Evolutionary conservation across 2,797 vertebrate species (phyloP).

Genomic region (Periparus ater): DNA sequence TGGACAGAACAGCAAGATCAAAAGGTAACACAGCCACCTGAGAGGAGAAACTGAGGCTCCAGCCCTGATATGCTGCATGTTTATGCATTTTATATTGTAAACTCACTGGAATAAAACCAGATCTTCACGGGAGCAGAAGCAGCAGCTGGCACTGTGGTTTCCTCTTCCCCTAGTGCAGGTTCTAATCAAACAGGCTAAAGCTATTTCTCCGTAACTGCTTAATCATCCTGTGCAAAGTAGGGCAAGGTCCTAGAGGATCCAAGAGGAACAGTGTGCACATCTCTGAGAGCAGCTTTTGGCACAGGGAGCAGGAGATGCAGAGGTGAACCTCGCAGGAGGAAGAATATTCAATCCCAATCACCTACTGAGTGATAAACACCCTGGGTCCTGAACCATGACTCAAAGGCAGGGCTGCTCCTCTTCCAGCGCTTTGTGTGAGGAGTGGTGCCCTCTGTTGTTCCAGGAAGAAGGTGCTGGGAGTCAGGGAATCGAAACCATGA

Average conservation of each 20-base stretch:
- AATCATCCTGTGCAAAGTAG: background rate
- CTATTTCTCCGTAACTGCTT: background rate
- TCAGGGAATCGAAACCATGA: background rate
- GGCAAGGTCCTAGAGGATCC: background rate
- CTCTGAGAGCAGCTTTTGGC: background rate
- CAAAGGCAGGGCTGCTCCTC: background rate
- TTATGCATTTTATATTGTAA: background rate
- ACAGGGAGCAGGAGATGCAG: background rate
- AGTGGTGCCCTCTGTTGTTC: constrained; percentile 32
- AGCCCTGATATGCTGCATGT: background rate
- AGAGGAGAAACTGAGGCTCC: background rate
- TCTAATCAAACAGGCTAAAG: background rate
- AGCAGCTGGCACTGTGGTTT: background rate
- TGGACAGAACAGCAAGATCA: background rate
- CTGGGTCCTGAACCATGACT: background rate
- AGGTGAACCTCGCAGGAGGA: background rate
- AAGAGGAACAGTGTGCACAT: rapidly evolving
- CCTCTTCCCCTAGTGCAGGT: background rate
- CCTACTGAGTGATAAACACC: background rate
- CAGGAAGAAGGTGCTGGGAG: background rate
- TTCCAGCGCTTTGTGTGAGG: background rate
- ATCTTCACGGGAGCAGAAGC: background rate
- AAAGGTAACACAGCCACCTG: background rate
- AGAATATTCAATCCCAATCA: background rate
- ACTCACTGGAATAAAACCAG: background rate